Evolutionary conservation across 2,888 invertebrate species (phyloP), one percentile per base, ranked within the genome.

Genomic region (Pheosia tremula): DNA sequence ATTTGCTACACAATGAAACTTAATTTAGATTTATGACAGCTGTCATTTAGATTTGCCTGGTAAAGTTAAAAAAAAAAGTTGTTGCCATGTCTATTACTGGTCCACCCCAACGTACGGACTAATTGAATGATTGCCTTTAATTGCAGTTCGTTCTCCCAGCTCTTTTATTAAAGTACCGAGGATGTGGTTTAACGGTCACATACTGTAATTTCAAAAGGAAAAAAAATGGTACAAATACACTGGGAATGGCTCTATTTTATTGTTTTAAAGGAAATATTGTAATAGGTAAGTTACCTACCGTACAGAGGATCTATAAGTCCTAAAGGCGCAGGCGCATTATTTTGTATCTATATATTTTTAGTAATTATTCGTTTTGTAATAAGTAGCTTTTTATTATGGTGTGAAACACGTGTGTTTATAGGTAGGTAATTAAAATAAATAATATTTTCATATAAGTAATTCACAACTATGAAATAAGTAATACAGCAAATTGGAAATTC

Each of bases 81-180:
- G 63, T 82, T 65, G 73, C 67, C 75, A 80, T 78, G 71, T 70
- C 74, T 77, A 80, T 80, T 13, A 64, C 58, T 72, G 61, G 57
- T 62, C 68, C 70, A 72, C 78, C 84, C 80, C 78, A 76, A 79
- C 66, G 59, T 64, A 58, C 71, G 72, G 72, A 60, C 65, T 88
- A 87, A 90, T 88, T 87, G 87, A 86, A 88, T 88, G 85, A 90
- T 89, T 89, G 83, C 68, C 72, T 79, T 78, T 89, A 88, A 89
- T 90, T 88, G 82, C 66, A 66, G 74, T 62, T 55, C 41, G 62
- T 53, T 36, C 57, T 60, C 64, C 74, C 72, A 75, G 83, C 69
- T 81, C 80, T 84, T 86, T 83, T 72, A 76, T 80, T 68, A 74
- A 81, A 82, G 68, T 76, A 67, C 82, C 66, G 77, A 81, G 82